Percentiles rank a stretch among this genome's conserved stretches.
These are phyloP conservation scores for Scrobipalpa atriplicella DNA, from an alignment of 2,888 invertebrate genomes.

Conservation along the genomic window DNA sequence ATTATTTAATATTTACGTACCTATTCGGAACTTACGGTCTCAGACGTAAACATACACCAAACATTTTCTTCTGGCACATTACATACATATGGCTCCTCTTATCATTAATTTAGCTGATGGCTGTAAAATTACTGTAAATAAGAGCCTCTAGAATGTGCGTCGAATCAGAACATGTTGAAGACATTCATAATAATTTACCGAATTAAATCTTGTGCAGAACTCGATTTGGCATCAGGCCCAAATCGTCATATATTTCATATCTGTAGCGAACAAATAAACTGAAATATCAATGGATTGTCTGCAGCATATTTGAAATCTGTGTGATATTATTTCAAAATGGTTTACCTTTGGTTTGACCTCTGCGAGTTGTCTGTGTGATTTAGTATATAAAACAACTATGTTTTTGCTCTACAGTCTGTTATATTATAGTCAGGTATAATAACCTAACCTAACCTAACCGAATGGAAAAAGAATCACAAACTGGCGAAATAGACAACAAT, in stretches of 20 bases:
- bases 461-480: too few species aligned
- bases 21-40: too few species aligned
- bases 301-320: background rate
- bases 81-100: background rate
- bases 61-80: background rate
- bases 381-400: background rate
- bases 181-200: constrained; percentile 60
- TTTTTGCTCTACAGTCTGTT: too few species aligned
- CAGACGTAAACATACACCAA: background rate
- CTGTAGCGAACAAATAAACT: constrained; percentile 54
- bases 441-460: too few species aligned
- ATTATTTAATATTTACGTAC: too few species aligned
- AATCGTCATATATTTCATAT: constrained; percentile 60
- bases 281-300: constrained; percentile 37
- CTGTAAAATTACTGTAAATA: constrained; percentile 32
- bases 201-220: constrained; percentile 59
- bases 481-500: too few species aligned
- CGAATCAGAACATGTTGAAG: constrained; percentile 52
- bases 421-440: too few species aligned
- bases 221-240: constrained; percentile 66
- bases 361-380: background rate
- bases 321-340: background rate
- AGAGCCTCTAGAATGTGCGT: constrained; percentile 46
- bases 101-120: constrained; percentile 9
- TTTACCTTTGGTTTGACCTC: background rate